Evolutionary conservation across 2,797 vertebrate species (phyloP), one percentile per base, ranked within the genome.

Genomic region (Sciurus carolinensis): DNA sequence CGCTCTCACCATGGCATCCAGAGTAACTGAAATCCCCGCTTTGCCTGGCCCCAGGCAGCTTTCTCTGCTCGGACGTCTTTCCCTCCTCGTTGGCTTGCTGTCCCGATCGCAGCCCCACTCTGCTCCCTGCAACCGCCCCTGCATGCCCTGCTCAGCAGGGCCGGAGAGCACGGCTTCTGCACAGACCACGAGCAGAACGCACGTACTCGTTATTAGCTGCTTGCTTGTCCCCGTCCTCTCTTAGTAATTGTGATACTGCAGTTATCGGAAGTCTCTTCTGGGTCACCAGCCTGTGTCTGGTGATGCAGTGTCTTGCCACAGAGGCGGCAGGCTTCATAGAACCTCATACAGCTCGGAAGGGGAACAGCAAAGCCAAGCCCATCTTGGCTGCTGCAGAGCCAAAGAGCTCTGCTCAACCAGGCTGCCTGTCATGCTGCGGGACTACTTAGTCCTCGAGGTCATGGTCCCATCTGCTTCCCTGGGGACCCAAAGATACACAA

Each of bases 171-270:
- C 24, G 30, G 54, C 5, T 2, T 20, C 6, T 59, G 15, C 18
- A 13, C 3, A 72, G 93, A 52, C 57, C 0, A 6, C 64, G 3
- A 73, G 47, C 47, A 14, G 13, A 73, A 81, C n/a, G 2, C 75
- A 36, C 69, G 13, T 54, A 83, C 42, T 0, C 0, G 59, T 81
- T 47, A 26, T 84, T 71, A 14, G 59, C 11, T 0, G 0, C 15
- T 69, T 39, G n/a, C 72, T 13, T 2, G n/a, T 5, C 47, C 57
- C 76, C 15, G 24, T 83, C 52, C 81, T 72, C 22, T 28, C 66
- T 91, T 71, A 92, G 69, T 87, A 80, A 83, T 72, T 95, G 54
- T 22, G 91, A 92, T 15, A 84, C 71, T 42, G 73, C 26, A 13
- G 82, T 93, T 71, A 64, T 33, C 14, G 8, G 42, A 72, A 72